phyloP scores from a whole-genome alignment of 2,113 vertebrate genomes.

The Rattus rattus region DNA sequence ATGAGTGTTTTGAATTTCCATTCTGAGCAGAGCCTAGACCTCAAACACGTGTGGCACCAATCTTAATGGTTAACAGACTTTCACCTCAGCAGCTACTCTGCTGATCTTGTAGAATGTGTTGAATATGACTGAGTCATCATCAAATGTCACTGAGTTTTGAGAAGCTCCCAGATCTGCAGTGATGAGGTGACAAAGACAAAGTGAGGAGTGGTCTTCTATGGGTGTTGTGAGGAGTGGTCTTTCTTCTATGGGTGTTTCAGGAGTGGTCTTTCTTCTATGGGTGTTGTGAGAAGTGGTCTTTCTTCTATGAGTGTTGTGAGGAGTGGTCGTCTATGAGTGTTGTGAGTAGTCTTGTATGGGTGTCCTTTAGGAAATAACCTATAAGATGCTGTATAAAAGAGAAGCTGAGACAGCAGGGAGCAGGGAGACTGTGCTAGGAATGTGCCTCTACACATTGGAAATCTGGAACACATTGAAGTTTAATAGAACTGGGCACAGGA shows the following conservation, averaged over 20 bases:
- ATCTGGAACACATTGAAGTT: neutral
- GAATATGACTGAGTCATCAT: neutral
- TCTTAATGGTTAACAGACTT: neutral
- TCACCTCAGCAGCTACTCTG: neutral
- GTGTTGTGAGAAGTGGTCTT: too few species aligned
- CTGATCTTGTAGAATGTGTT: neutral
- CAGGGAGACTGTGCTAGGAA: neutral
- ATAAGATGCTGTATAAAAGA: neutral
- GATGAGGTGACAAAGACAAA: neutral
- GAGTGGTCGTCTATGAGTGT: too few species aligned
- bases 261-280: too few species aligned
- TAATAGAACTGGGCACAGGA: neutral
- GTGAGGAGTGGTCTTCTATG: neutral
- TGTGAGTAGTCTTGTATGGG: too few species aligned
- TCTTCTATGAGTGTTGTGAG: too few species aligned
- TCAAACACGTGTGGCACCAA: neutral
- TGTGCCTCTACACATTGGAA: neutral
- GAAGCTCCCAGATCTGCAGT: neutral
- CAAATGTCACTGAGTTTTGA: neutral
- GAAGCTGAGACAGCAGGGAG: neutral
- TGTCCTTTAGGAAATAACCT: neutral
- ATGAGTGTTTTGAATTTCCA: slow-evolving; percentile 12
- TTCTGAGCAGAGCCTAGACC: neutral
- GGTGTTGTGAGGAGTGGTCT: too few species aligned
- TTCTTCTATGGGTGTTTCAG: too few species aligned